Evolutionary conservation across 2,888 invertebrate species (phyloP), one percentile per base, ranked within the genome.

Genomic region (Lampropteryx suffumata): DNA sequence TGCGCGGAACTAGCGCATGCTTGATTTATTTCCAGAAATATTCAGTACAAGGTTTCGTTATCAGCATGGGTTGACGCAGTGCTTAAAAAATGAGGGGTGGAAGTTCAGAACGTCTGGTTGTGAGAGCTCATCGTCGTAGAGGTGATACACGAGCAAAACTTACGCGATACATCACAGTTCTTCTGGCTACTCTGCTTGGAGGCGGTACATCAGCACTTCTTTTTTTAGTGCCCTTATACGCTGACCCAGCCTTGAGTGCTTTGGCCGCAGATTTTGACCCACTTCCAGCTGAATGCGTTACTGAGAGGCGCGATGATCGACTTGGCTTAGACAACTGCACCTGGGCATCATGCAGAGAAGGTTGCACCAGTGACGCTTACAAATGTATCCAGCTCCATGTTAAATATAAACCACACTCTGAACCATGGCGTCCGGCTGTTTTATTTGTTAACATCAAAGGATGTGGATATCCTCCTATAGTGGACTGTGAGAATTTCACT

Each of bases 371-470:
- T 71, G 95, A 95, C 78, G 93, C 94, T 41, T 94, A 93, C 81
- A 91, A 90, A 63, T 94, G 94, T 76, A 94, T 92, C 24, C 94
- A 94, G 67, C 89, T 94, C 28, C 93, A 93, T 74, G 94, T 94
- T 8, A 91, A 91, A 39, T 93, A 93, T 64, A 92, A 92, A 65
- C 72, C 91, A 42, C 73, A 90, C 39, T 61, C 76, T 10, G 84
- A 81, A 45, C 86, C 91, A 57, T 90, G 91, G 83, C 86, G 91
- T 21, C 92, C 92, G 39, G 94, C 93, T 3, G 92, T 93, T 32
- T 84, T 96, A 37, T 92, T 94, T 73, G 95, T 95, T 43, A 96
- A 96, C 82, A 95, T 95, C 72, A 96, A 95, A 75, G 96, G 96
- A 47, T 96, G 96, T 79, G 96, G 96, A 6, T 96, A 95, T 76